Evolutionary conservation across 2,888 invertebrate species (phyloP), one percentile per base, ranked within the genome.

Genomic region (Eupithecia abbreviata): DNA sequence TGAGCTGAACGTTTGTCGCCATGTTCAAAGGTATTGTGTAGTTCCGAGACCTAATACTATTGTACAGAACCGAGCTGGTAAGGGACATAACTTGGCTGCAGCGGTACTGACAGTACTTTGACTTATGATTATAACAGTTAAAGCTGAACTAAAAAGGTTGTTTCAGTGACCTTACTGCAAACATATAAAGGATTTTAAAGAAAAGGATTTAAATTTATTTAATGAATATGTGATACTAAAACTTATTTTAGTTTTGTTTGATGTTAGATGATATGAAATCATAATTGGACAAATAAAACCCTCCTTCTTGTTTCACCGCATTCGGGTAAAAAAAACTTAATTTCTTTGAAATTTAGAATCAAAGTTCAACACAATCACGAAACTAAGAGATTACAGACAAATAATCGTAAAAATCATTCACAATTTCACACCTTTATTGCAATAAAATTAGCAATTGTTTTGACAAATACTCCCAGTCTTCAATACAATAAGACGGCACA

Each of bases 361-460:
- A 62, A 62, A 30, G 62, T 62, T 58, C 2, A 58, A 18, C 62
- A 58, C 1, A 58, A 18, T 58, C 58, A 18, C 69, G 2, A 43
- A 42, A 66, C 15, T 42, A 42, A 13, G 13, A 65, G 65, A 41
- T 15, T 41, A 41, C 65, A 66, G 15, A 66, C 65, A 41, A 58
- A 58, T 41, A 41, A 41, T 30, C 30, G 55, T 55, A 41, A 41
- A 41, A 41, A 12, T 41, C 12, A 65, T 41, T 65, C 12, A 65
- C 9, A 30, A 9, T 30, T 62, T 62, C 62, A 62, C 62, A 62
- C 62, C 4, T 10, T 4, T 66, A 42, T 15, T 13, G 66, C 42
- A 42, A 49, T 71, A 71, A 76, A 73, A 41, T 62, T 42, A 30
- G 71, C 73, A 73, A 74, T 65, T 70, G 71, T 51, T 71, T 51